Percentiles rank a stretch among this genome's conserved stretches.
phyloP scores from a whole-genome alignment of 2,113 vertebrate species.

The Lampris megalopsis region DNA sequence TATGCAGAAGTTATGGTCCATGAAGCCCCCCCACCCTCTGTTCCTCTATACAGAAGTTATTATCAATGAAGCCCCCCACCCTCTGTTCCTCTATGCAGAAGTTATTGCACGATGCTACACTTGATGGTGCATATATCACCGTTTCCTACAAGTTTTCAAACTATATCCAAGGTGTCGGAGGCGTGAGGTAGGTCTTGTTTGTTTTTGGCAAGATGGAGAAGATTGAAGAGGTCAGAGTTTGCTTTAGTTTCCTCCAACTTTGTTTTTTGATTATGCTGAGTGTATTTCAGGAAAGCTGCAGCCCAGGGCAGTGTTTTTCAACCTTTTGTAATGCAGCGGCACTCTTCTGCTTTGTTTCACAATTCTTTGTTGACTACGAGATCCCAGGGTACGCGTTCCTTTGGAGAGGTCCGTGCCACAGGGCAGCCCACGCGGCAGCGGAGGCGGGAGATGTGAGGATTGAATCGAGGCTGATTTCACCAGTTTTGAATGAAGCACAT shows the following conservation, averaged over 20 bases:
- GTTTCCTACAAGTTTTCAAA: not conserved
- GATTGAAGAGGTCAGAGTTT: conserved; percentile 18
- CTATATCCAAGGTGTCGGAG: conserved; percentile 19
- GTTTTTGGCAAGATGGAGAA: conserved; percentile 19
- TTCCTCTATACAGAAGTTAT: too few relatives aligned
- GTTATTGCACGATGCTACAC: conserved; percentile 17
- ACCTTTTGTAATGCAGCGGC: conserved; percentile 27
- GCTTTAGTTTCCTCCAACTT: not conserved
- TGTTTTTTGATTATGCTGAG: not conserved
- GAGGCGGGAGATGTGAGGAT: not conserved
- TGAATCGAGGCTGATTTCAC: not conserved
- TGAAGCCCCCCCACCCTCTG: too few relatives aligned
- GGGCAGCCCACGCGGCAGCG: conserved; percentile 18
- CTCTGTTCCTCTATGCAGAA: not conserved
- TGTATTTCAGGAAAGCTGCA: conserved; percentile 41
- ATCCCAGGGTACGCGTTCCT: conserved; percentile 20
- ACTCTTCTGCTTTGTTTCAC: not conserved
- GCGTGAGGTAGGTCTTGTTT: conserved; percentile 5
- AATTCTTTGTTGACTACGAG: conserved; percentile 9
- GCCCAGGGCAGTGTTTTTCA: conserved; percentile 30
- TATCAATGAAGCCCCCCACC: conserved; percentile 24
- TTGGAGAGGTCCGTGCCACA: conserved; percentile 15
- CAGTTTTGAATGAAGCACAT: not conserved
- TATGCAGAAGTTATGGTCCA: too few relatives aligned
- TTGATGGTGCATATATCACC: not conserved